Conservation (phyloP, 2,113 vertebrate genomes). For the Perca fluviatilis region DNA sequence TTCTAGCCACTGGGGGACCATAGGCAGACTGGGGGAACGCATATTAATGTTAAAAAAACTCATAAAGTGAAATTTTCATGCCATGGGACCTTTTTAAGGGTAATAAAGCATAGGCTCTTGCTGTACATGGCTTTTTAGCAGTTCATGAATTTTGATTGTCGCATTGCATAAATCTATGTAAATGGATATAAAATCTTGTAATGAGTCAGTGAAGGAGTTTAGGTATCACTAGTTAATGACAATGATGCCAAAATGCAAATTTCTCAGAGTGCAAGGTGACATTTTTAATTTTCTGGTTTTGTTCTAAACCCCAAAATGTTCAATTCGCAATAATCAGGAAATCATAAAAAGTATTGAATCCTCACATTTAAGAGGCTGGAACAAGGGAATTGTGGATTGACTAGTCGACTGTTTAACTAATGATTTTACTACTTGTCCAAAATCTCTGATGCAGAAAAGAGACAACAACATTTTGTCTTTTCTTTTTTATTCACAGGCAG, state of each 20-base stretch:
- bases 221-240: background rate
- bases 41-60: too few relatives aligned
- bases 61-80: too few relatives aligned
- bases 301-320: background rate
- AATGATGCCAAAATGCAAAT: background rate
- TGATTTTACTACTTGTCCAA: background rate
- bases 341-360: background rate
- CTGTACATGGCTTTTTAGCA: background rate
- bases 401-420: background rate
- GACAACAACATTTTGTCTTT: background rate
- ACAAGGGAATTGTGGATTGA: background rate
- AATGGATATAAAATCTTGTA: background rate
- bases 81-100: background rate
- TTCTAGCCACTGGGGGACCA: too few relatives aligned
- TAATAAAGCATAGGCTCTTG: background rate
- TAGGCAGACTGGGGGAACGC: too few relatives aligned
- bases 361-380: background rate
- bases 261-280: background rate
- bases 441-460: background rate
- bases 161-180: background rate
- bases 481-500: slow-evolving; percentile 79
- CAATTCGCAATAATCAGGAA: background rate
- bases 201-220: background rate
- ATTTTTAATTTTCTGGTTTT: background rate
- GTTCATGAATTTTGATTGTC: background rate